These are phyloP conservation scores for Vultur gryphus DNA, from an alignment of 2,797 vertebrate species.

Conservation along the genomic window DNA sequence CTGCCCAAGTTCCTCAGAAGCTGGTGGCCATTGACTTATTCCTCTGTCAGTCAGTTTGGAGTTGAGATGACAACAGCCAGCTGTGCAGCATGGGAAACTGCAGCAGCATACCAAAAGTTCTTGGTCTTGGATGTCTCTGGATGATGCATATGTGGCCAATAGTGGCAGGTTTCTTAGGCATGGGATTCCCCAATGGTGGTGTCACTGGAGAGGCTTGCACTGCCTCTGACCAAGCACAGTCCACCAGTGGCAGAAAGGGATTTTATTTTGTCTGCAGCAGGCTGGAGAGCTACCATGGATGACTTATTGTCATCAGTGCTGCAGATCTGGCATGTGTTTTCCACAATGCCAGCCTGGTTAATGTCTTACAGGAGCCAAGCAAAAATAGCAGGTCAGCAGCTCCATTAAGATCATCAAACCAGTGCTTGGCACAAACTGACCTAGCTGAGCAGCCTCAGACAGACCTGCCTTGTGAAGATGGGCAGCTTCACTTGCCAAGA, in stretches of 20 bases:
- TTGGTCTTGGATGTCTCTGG: not conserved
- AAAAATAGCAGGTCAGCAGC: not conserved
- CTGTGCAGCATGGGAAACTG: not conserved
- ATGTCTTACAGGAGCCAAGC: not conserved
- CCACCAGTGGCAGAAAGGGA: not conserved
- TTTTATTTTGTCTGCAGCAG: not conserved
- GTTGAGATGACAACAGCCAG: not conserved
- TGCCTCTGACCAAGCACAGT: not conserved
- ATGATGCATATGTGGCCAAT: not conserved
- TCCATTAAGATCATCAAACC: not conserved
- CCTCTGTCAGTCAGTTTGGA: not conserved
- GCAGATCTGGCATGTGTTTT: not conserved
- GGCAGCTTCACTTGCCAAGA: not conserved
- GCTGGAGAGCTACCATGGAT: not conserved
- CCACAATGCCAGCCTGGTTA: not conserved
- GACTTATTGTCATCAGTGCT: not conserved
- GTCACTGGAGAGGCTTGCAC: not conserved
- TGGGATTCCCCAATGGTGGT: not conserved
- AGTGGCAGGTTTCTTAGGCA: not conserved
- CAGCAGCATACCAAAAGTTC: not conserved
- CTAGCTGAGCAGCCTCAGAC: not conserved
- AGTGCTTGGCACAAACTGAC: not conserved
- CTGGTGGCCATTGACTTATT: not conserved
- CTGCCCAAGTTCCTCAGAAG: not conserved
- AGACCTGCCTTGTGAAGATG: not conserved